Evolutionary conservation across 2,797 vertebrate genomes (phyloP), one percentile per base, ranked within the genome.

Genomic region (Melanotaenia trifasciata): DNA sequence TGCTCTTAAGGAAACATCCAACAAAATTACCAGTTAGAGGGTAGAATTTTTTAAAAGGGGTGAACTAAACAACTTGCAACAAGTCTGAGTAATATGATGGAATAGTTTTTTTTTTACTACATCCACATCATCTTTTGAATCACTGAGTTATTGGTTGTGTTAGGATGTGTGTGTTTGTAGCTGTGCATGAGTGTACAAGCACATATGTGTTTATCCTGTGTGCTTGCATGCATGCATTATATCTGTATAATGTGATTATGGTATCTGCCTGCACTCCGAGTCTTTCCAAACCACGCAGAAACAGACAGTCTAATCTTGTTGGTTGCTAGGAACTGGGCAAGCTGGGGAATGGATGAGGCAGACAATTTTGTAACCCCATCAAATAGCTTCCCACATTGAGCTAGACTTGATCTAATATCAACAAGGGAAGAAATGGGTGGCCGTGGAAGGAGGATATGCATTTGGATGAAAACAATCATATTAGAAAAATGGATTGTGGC

Each of bases 271-370:
- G 81, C 64, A 85, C 83, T 88, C 86, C 4, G 72, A 78, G 65
- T 81, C 83, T 81, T 76, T 80, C 72, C 69, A 73, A 86, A 85
- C 77, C 86, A 60, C 75, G 3, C 76, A 84, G 70, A 89, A 87
- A 89, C 90, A 90, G 87, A 85, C 72, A 58, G 81, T 60, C 86
- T 93, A 90, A 93, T 92, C 90, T 89, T 11, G 73, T 90, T 90
- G 89, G 90, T 90, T 91, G 87, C 90, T 91, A 90, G 88, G 87
- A 90, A 87, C 81, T 88, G 80, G 36, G 18, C 16, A 47, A 89
- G 81, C 84, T 70, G 69, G 84, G 71, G 83, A 85, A 84, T 75
- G 88, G 89, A 88, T 50, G 83, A 79, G 83, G 62, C 76, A 64
- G 76, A 83, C 78, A 22, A 79, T 83, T 85, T 50, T 66, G 36